These are phyloP conservation scores for Cotesia vestalis DNA, from an alignment of 1,140 invertebrate species.

Conservation along the genomic window DNA sequence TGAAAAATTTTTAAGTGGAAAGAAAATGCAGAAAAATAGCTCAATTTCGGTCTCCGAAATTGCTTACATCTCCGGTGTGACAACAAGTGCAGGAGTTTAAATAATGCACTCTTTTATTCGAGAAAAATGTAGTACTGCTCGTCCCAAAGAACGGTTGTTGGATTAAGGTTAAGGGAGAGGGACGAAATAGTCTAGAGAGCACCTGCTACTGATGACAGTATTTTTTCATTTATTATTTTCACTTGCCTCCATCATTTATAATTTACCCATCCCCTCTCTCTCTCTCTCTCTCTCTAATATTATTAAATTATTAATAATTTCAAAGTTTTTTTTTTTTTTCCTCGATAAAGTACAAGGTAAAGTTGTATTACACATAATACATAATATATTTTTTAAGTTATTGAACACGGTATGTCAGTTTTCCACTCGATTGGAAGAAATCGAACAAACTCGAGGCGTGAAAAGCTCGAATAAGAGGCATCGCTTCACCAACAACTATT, in stretches of 20 bases:
- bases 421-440: conserved; percentile 14
- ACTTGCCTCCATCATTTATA: conserved; percentile 7
- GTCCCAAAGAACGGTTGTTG: neutral
- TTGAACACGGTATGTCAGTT: neutral
- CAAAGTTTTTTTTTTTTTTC: no score
- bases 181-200: conserved; percentile 6
- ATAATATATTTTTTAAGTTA: no score
- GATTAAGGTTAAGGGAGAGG: neutral
- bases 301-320: conserved; percentile 16
- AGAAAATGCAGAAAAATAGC: conserved; percentile 50
- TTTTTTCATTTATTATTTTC: conserved; percentile 29
- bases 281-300: neutral
- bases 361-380: no score
- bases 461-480: neutral
- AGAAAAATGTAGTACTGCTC: conserved; percentile 17
- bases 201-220: conserved; percentile 21
- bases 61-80: conserved; percentile 35
- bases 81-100: conserved; percentile 37
- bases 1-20: conserved; percentile 36
- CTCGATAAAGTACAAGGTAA: no score
- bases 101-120: conserved; percentile 44
- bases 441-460: neutral
- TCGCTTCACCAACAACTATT: neutral
- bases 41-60: conserved; percentile 43
- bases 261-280: no score